phyloP scores from a whole-genome alignment of 2,888 invertebrate genomes.

The Apeira syringaria region DNA sequence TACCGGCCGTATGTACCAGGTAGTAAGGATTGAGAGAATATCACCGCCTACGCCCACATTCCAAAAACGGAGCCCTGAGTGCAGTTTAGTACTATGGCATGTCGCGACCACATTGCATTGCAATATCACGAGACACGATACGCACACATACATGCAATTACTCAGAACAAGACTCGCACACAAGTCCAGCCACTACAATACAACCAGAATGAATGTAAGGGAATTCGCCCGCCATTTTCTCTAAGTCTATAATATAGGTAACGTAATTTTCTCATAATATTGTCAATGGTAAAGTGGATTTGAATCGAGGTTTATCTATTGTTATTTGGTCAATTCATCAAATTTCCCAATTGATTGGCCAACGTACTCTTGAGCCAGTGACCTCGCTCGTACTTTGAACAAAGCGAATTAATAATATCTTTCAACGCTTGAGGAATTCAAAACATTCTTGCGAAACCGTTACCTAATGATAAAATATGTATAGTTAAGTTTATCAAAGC shows the following conservation, averaged over 20 bases:
- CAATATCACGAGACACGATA: too few species aligned
- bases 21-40: slow-evolving; percentile 58
- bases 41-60: slow-evolving; percentile 59
- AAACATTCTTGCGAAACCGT: slow-evolving; percentile 41
- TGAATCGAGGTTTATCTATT: slow-evolving; percentile 13
- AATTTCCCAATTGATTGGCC: slow-evolving; percentile 62
- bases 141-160: slow-evolving; percentile 55
- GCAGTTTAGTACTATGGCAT: slow-evolving; percentile 45
- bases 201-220: slow-evolving; percentile 44
- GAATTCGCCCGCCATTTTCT: slow-evolving; percentile 61
- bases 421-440: slow-evolving; percentile 42
- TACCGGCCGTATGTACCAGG: slow-evolving; percentile 44
- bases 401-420: slow-evolving; percentile 53
- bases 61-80: slow-evolving; percentile 52
- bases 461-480: slow-evolving; percentile 35
- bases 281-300: slow-evolving; percentile 12
- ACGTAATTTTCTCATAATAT: too few species aligned
- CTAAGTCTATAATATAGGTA: too few species aligned
- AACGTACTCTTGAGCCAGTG: slow-evolving; percentile 67
- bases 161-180: slow-evolving; percentile 40
- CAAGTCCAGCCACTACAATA: slow-evolving; percentile 42
- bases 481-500: slow-evolving; percentile 32
- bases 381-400: slow-evolving; percentile 73
- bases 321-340: slow-evolving; percentile 37
- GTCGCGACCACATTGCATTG: slow-evolving; percentile 50